A percentile compares a stretch with the other conserved stretches of the same genome.
Conservation (phyloP, 1,140 invertebrate genomes). For the Heliconius melpomene region DNA sequence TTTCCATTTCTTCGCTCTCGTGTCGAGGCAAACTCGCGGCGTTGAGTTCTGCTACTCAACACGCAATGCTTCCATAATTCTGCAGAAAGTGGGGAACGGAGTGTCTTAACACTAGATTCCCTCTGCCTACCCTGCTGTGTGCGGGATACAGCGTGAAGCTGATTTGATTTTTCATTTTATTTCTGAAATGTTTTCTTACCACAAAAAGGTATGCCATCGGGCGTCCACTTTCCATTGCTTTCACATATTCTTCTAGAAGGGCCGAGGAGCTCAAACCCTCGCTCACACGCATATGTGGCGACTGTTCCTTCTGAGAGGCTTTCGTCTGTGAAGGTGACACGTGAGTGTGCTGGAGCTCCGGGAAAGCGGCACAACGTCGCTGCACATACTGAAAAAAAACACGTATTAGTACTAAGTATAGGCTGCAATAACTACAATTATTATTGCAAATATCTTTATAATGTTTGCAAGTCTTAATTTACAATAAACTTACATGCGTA, state of each 20-base stretch:
- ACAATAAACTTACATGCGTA: too few species aligned
- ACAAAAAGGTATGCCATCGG: conserved; percentile 96
- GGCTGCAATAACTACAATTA: background rate
- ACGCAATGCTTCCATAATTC: too few species aligned
- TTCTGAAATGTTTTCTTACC: conserved; percentile 85
- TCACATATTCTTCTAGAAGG: conserved; percentile 90
- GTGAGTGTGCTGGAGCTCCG: conserved; percentile 95
- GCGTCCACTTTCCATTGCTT: conserved; percentile 90
- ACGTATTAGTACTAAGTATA: background rate
- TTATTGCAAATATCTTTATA: background rate
- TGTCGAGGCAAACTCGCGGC: too few species aligned
- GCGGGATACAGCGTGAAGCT: too few species aligned
- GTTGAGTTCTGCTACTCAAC: too few species aligned
- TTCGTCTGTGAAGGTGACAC: conserved; percentile 89
- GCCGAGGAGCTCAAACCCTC: conserved; percentile 94
- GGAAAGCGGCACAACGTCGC: conserved; percentile 88
- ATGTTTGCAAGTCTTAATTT: background rate
- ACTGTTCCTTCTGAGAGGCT: conserved; percentile 85
- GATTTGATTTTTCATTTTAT: too few species aligned
- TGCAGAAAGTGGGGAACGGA: too few species aligned
- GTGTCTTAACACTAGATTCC: too few species aligned
- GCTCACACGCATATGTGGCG: conserved; percentile 93
- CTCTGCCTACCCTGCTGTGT: too few species aligned
- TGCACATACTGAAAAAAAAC: conserved; percentile 47
- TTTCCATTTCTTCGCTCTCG: too few species aligned